Percentiles rank a stretch among this genome's conserved stretches.
phyloP scores from a whole-genome alignment of 2,797 vertebrate species.

The Hippopotamyrus pictus region DNA sequence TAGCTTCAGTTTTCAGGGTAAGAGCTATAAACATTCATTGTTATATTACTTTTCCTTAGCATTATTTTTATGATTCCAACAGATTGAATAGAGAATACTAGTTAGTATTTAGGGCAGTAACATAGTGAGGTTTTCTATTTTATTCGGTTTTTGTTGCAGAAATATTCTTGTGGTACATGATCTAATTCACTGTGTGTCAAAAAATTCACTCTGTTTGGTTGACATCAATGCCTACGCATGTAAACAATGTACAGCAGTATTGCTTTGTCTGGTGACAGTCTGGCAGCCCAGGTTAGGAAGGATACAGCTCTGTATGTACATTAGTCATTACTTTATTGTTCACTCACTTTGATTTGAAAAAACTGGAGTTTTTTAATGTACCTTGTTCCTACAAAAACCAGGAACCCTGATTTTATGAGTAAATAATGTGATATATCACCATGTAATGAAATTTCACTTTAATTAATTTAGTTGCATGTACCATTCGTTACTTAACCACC shows the following conservation, averaged over 20 bases:
- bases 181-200: neutral
- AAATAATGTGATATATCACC: neutral
- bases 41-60: neutral
- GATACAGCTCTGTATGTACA: neutral
- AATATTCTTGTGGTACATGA: neutral
- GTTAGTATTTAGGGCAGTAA: neutral
- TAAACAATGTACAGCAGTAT: neutral
- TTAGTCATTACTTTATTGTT: neutral
- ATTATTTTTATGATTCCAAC: neutral
- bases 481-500: neutral
- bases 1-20: conserved; percentile 96
- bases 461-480: neutral
- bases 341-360: neutral
- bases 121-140: neutral
- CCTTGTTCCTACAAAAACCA: neutral
- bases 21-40: conserved; percentile 48
- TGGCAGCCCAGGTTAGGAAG: neutral
- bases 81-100: neutral
- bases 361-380: neutral
- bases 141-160: neutral
- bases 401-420: neutral
- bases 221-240: neutral
- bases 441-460: neutral
- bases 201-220: neutral
- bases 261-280: neutral